phyloP scores from a whole-genome alignment of 2,113 vertebrate species.

The Orientallactaga bullata region DNA sequence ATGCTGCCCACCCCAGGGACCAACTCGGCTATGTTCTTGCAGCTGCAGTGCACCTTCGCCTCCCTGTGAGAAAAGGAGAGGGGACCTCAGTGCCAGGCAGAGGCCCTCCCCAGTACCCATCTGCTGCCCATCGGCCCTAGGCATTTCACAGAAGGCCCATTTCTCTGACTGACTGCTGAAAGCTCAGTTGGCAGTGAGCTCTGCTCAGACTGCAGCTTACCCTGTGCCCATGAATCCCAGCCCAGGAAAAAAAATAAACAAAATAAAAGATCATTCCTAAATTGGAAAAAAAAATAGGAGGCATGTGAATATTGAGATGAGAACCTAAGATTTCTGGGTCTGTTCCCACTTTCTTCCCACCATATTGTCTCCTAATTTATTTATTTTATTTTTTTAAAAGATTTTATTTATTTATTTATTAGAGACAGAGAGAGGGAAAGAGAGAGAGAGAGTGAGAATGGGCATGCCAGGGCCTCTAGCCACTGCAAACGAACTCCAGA shows the following conservation, averaged over 20 bases:
- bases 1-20: slow-evolving; percentile 89
- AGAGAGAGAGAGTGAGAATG: no score
- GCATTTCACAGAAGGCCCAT: background rate
- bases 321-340: background rate
- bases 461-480: no score
- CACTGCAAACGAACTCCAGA: no score
- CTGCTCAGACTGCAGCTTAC: background rate
- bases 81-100: background rate
- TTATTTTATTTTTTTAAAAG: no score
- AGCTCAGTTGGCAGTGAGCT: background rate
- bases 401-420: no score
- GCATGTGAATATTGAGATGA: background rate
- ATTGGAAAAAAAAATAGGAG: background rate
- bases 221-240: background rate
- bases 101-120: accelerated
- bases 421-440: no score
- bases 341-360: background rate
- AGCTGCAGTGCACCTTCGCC: slow-evolving; percentile 93
- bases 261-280: background rate
- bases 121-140: accelerated
- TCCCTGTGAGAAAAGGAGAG: slow-evolving; percentile 87
- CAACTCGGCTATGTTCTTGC: slow-evolving; percentile 91
- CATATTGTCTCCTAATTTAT: background rate
- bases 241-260: background rate
- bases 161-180: background rate